A percentile compares a stretch with the other conserved stretches of the same genome.
These are phyloP conservation scores for Pentamera pediparva DNA, from an alignment of 53 echinoderm and acorn worm genomes.

Conservation along the genomic window DNA sequence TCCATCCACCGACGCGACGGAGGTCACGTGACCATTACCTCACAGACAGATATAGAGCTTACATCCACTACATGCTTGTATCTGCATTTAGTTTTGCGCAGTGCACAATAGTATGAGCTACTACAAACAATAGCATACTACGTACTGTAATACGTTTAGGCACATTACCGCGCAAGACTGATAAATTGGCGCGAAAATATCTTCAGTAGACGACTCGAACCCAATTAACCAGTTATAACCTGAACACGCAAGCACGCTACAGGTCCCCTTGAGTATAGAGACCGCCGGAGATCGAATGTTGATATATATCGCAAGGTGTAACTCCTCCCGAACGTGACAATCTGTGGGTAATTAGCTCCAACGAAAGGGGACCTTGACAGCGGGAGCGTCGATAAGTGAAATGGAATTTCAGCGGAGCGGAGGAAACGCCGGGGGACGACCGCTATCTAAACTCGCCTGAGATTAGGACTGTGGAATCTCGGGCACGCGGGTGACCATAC, in stretches of 20 bases:
- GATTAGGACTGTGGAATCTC: conserved; percentile 21
- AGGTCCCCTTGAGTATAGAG: too few species aligned
- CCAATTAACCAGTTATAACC: conserved; percentile 15
- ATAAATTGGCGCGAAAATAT: not conserved
- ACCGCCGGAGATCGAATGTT: not conserved
- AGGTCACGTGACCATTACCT: too few species aligned
- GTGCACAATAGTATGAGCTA: too few species aligned
- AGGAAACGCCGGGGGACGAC: conserved; percentile 1
- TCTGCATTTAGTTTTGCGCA: too few species aligned
- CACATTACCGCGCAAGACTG: too few species aligned
- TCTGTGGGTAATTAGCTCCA: conserved; percentile 35
- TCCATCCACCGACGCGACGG: too few species aligned
- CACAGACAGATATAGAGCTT: too few species aligned
- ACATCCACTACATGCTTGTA: too few species aligned
- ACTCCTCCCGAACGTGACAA: conserved; percentile 7
- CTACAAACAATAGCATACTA: too few species aligned
- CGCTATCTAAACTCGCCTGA: conserved; percentile 21
- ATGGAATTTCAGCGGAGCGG: conserved; percentile 21
- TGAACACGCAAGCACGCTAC: not conserved
- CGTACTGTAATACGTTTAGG: too few species aligned
- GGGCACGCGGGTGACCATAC: conserved; percentile 36
- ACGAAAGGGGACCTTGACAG: conserved; percentile 20
- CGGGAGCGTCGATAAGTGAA: conserved; percentile 29
- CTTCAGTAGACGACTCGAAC: conserved; percentile 22
- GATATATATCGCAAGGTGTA: conserved; percentile 9